Conservation (phyloP, 1,140 invertebrate species). For the Drosophila hydei region DNA sequence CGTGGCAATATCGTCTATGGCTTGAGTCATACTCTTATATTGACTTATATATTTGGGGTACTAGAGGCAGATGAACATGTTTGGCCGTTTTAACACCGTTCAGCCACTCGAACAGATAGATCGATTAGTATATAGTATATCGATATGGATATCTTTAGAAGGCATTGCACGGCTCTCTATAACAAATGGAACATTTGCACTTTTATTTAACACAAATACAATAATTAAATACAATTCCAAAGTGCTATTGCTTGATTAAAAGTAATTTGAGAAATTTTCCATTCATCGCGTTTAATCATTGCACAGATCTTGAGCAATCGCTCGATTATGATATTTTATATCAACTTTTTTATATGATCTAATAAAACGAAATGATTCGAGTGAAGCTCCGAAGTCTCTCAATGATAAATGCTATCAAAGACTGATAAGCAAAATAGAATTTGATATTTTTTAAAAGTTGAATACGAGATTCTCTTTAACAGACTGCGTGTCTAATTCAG, state of each 20-base stretch:
- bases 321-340: slow-evolving; percentile 15
- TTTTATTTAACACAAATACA: background rate
- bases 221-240: too few species aligned
- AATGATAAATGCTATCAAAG: slow-evolving; percentile 14
- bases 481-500: slow-evolving; percentile 34
- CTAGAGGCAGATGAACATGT: too few species aligned
- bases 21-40: too few species aligned
- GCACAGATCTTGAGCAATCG: slow-evolving; percentile 15
- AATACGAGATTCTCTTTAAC: slow-evolving; percentile 14
- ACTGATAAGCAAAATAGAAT: background rate
- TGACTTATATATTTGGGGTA: too few species aligned
- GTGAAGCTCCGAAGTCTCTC: background rate
- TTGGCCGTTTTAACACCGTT: too few species aligned
- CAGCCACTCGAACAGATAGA: too few species aligned
- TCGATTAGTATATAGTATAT: too few species aligned
- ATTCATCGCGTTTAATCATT: slow-evolving; percentile 17
- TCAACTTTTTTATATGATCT: slow-evolving; percentile 18
- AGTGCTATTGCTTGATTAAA: background rate
- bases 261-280: background rate
- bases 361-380: slow-evolving; percentile 18
- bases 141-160: too few species aligned
- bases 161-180: too few species aligned
- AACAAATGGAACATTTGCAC: too few species aligned
- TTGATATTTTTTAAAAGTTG: slow-evolving; percentile 13
- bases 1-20: too few species aligned